These are phyloP conservation scores for Sebastolobus altivelis DNA, from an alignment of 2,797 vertebrate genomes.

Conservation along the genomic window DNA sequence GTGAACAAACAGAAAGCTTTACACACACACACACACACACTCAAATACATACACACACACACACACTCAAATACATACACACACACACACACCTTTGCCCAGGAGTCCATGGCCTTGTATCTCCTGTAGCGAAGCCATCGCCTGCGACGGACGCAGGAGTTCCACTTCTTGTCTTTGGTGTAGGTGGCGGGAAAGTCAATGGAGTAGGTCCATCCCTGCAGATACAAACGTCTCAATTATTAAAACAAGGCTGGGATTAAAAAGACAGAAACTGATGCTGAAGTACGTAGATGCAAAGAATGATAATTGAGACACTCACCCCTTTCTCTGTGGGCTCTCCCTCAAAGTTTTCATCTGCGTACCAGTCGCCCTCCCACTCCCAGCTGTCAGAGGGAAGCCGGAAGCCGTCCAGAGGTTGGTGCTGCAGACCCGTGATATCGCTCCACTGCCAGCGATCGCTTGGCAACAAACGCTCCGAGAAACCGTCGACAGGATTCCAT, in stretches of 20 bases:
- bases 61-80: conserved; percentile 58
- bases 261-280: neutral
- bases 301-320: conserved; percentile 82
- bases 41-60: neutral
- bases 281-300: neutral
- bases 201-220: conserved; percentile 95
- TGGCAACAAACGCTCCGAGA: conserved; percentile 93
- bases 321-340: conserved; percentile 96
- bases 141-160: conserved; percentile 95
- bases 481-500: conserved; percentile 97
- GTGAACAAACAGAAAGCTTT: conserved; percentile 9
- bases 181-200: conserved; percentile 97
- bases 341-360: conserved; percentile 95
- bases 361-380: conserved; percentile 99
- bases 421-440: conserved; percentile 92
- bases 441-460: conserved; percentile 99
- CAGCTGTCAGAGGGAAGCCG: conserved; percentile 91
- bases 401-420: conserved; percentile 89
- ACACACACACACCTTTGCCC: conserved; percentile 90
- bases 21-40: too few species aligned
- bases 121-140: conserved; percentile 95
- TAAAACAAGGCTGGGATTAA: neutral
- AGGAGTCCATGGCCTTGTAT: conserved; percentile 92
- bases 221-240: conserved; percentile 27
- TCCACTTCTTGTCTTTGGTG: conserved; percentile 97